Evolutionary conservation across 2,888 invertebrate species (phyloP), one percentile per base, ranked within the genome.

Genomic region (Carpatolechia fugitivella): DNA sequence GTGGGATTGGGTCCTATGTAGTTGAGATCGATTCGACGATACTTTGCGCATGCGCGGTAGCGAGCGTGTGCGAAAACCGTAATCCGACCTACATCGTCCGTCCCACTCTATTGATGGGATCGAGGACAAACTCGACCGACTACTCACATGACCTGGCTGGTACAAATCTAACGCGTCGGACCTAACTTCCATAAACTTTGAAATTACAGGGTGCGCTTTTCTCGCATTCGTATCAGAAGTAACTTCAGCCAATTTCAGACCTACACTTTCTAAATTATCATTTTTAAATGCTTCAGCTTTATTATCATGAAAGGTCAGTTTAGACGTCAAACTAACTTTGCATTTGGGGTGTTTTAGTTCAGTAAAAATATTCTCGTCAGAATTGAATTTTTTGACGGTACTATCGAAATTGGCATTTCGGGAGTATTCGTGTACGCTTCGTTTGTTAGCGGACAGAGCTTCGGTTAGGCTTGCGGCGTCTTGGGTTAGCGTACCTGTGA

Each of bases 21-120:
- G 57, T 7, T 60, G 75, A 7, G 54, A 56, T 6, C 24, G 24
- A 6, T 24, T 24, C 0, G 52, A 33, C 5, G 38, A 52, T 1
- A 56, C 57, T 11, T 52, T 68, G 0, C 55, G 50, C 50, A 61
- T 67, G 11, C 84, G 68, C 0, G 85, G 79, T 4, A 87, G 61
- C 0, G 89, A 86, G 30, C 76, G 66, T 1, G 84, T 80, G 29
- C 79, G 69, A 1, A 73, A 62, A 0, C 60, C 66, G 40, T 69
- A 76, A 3, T 87, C 82, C 0, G 74, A 74, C 57, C 65, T 83
- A 55, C 74, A 76, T 48, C 69, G 73, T 1, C 73, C 77, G 31
- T 89, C 87, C 79, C 80, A 86, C 54, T 90, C 90, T 55, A 88
- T 65, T 0, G 90, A 90, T 0, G 84, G 75, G 16, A 89, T 80